Percentiles rank a stretch among this genome's conserved stretches.
Evolutionary conservation across 2,888 invertebrate species (phyloP).

Genomic region (Erebia aethiops): DNA sequence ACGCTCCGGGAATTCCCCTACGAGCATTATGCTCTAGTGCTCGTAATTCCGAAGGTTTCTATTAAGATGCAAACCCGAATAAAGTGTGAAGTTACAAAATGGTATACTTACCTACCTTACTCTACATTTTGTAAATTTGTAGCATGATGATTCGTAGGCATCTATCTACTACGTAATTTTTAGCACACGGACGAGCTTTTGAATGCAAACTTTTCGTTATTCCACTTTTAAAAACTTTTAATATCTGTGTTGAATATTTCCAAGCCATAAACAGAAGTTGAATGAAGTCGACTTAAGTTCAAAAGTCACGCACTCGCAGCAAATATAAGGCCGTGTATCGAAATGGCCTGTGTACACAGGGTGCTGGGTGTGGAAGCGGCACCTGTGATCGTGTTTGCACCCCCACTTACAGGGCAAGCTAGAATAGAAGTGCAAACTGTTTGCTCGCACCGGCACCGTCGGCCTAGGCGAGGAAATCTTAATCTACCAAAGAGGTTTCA

Average conservation of each 20-base stretch:
- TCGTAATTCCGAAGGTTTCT: too few relatives aligned
- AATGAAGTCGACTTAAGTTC: constrained; percentile 44
- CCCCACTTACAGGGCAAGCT: constrained; percentile 72
- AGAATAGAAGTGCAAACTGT: constrained; percentile 75
- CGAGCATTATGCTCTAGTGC: too few relatives aligned
- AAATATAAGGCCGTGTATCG: constrained; percentile 46
- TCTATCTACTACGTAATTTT: too few relatives aligned
- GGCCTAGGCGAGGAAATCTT: constrained; percentile 70
- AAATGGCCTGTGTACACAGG: constrained; percentile 68
- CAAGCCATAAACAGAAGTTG: constrained; percentile 13
- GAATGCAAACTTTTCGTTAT: too few relatives aligned
- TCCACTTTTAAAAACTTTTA: not conserved
- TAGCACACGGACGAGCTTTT: too few relatives aligned
- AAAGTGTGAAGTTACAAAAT: too few relatives aligned
- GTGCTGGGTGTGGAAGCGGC: constrained; percentile 61
- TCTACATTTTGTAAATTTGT: too few relatives aligned
- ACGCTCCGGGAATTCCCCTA: too few relatives aligned
- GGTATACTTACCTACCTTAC: too few relatives aligned
- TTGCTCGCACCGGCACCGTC: constrained; percentile 58
- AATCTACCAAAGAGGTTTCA: constrained; percentile 51
- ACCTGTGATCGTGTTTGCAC: constrained; percentile 74
- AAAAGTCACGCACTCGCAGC: constrained; percentile 55
- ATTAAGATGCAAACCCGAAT: too few relatives aligned
- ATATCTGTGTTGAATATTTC: not conserved
- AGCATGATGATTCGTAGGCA: too few relatives aligned